Base-by-base conservation (phyloP, 2,797 vertebrate genomes). In the Macroramphosus scolopax region DNA sequence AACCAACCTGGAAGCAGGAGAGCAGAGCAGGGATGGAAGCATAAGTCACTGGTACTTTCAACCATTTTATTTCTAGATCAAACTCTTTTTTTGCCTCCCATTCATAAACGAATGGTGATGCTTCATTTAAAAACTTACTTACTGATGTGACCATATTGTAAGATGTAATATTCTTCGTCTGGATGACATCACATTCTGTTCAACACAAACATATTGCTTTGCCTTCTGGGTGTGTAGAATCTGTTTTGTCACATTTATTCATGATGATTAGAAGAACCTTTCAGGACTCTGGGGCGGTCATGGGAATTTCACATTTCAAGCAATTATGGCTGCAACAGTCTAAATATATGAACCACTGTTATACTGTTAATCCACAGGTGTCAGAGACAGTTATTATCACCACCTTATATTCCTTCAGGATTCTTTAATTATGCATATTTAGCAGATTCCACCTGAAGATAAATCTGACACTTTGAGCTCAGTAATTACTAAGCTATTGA, bases 401-500 rank as follows among this genome's bases (percentile, higher is more conserved):
- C 1, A 47, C 13, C n/a, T 49, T 40, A 16, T 20, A 15, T 17
- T 18, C 33, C 18, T 18, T 32, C 33, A 28, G 25, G 33, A 25
- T 51, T 49, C 26, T 53, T 57, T 25, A 32, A 9, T 24, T 35
- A 2, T 41, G 5, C 12, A n/a, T 16, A 22, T 38, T 24, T 1
- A 33, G 13, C 22, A 32, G 34, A 28, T 17, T 31, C 13, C 14
- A 37, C 12, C 35, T 32, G 16, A 50, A 45, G 1, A 2, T 6
- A 6, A 3, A 6, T 6, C 3, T 26, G 5, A 33, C 28, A 41
- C n/a, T 22, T 32, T 36, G 13, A 41, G 12, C 46, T 50, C 40
- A 14, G 29, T 63, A 33, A 43, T 50, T 35, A 32, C 17, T 45
- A 1, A 5, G 13, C 33, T 31, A 45, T 24, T 39, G 50, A 45